Evolutionary conservation across 1,140 invertebrate genomes (phyloP), one percentile per base, ranked within the genome.

Genomic region (Drosophila tristis): DNA sequence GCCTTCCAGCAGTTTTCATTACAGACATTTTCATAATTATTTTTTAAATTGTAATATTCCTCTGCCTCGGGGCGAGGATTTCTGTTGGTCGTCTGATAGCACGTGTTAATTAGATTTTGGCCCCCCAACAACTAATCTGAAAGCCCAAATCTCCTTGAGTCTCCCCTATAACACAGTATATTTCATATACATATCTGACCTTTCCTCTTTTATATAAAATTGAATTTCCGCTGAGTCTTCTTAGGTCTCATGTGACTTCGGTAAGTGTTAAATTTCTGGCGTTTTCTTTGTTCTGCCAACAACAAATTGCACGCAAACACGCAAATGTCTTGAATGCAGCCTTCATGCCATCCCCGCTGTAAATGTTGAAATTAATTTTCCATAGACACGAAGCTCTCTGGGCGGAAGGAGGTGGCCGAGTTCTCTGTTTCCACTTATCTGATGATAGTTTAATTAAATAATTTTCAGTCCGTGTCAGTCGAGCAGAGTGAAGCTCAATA

Each of bases 31-130:
- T 75, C 71, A 74, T 87, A 87, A 87, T 87, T 87, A 87, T 87
- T 87, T 87, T 87, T 87, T 79, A 89, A 87, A 87, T 82, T 87
- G 84, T 78, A 78, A 87, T 87, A 89, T 89, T 80, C 78, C 61
- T 49, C 26, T 50, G 61, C 78, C 78, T 49, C 39, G 54, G 51
- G 67, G 73, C 56, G 66, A 75, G 78, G 78, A 86, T 86, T 85
- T 86, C 75, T 73, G 62, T 58, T 43, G 63, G 63, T 68, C 60
- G 61, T 72, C 66, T 74, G 71, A 77, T 64, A 87, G 82, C 84
- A 82, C 82, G 82, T 87, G 82, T 89, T 87, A 87, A 87, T 87
- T 87, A 62, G 74, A 71, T 89, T 87, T 79, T 64, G 42, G 50
- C 73, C 42, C 25, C 20, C 29, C 42, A n/a, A 48, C 6, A 11